Evolutionary conservation across 2,113 vertebrate species (phyloP), one percentile per base, ranked within the genome.

Genomic region (Dicerorhinus sumatrensis): DNA sequence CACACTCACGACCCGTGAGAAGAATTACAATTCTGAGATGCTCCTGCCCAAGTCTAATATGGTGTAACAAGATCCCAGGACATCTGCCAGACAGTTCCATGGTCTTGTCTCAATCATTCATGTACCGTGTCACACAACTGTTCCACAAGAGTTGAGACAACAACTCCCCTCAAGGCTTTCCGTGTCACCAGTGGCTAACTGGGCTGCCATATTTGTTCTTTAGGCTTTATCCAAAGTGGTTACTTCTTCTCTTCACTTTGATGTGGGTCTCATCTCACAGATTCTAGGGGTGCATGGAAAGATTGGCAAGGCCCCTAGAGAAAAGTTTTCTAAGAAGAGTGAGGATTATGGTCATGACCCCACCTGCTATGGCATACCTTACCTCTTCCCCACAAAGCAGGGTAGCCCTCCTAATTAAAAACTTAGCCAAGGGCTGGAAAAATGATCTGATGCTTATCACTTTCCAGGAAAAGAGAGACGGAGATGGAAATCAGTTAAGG

Each of bases 91-190:
- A 42, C 36, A 88, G 33, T 73, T 36, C 21, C 3, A 4, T 0
- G 3, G 42, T 54, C 27, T 60, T 46, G 14, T 51, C 31, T 58
- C 51, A 6, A 16, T 70, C 36, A 46, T 31, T 80, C 33, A 17
- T 5, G 25, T 3, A 23, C 29, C 0, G 1, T 5, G 90, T 13
- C 42, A 58, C 6, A 0, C 2, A 29, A 23, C 46, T 91, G 58
- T 65, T 36, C 54, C 29, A 8, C 10, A 16, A 88, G 31, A 8
- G 18, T 3, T 16, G 39, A 91, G 58, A 81, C 6, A 3, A 39
- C 25, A 56, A 36, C 8, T 56, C n/a, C 33, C 25, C 5, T 65
- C 10, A 6, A 90, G 23, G 4, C 56, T 82, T 80, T 60, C 36
- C 63, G 7, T 65, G 69, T 51, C n/a, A 4, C 14, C 8, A 5